Evolutionary conservation across 1,140 invertebrate genomes (phyloP).

Genomic region (Mactra quadrangularis): DNA sequence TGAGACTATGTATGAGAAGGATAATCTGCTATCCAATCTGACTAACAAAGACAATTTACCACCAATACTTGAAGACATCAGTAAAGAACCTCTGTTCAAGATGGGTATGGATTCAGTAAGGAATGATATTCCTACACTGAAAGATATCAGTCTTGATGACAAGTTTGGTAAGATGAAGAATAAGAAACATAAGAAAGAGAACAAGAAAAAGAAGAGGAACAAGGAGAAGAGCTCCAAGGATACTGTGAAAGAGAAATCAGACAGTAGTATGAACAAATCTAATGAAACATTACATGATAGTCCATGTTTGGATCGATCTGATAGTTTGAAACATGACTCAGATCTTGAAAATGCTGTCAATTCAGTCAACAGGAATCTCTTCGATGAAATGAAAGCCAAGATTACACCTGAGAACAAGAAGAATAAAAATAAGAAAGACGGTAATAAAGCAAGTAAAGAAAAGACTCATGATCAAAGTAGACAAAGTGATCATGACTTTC

Average conservation of each 20-base stretch:
- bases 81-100: slow-evolving; percentile 58
- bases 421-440: slow-evolving; percentile 51
- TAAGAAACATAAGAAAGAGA: slow-evolving; percentile 67
- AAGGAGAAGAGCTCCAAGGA: slow-evolving; percentile 54
- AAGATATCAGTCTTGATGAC: slow-evolving; percentile 40
- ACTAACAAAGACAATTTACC: slow-evolving; percentile 59
- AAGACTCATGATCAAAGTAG: not conserved
- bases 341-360: slow-evolving; percentile 42
- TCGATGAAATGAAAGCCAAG: slow-evolving; percentile 53
- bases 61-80: slow-evolving; percentile 40
- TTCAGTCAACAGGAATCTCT: slow-evolving; percentile 41
- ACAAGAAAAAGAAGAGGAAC: slow-evolving; percentile 65
- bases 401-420: slow-evolving; percentile 45
- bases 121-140: slow-evolving; percentile 53
- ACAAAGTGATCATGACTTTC: slow-evolving; percentile 31
- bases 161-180: slow-evolving; percentile 56
- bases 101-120: slow-evolving; percentile 47
- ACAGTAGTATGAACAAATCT: not conserved
- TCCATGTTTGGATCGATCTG: slow-evolving; percentile 8
- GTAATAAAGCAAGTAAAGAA: slow-evolving; percentile 36
- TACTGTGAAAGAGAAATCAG: slow-evolving; percentile 23
- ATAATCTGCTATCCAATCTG: slow-evolving; percentile 44
- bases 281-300: slow-evolving; percentile 16
- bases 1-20: slow-evolving; percentile 52
- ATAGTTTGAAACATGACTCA: slow-evolving; percentile 29